Evolutionary conservation across 1,140 invertebrate species (phyloP).

Genomic region (Branchinecta lindahli): DNA sequence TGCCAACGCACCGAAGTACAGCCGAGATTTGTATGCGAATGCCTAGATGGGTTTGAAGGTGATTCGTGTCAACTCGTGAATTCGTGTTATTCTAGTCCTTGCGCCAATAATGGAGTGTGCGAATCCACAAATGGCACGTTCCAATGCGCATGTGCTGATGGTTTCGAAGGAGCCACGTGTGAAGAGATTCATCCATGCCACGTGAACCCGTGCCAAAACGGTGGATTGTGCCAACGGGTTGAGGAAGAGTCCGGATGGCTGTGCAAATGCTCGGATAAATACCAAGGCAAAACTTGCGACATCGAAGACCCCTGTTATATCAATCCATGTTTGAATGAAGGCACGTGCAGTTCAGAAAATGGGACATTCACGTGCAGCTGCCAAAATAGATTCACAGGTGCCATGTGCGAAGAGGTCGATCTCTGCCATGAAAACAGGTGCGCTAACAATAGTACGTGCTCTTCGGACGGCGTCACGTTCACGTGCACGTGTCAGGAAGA

Average conservation of each 20-base stretch:
- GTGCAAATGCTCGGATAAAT: not conserved
- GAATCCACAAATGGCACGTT: slow-evolving; percentile 28
- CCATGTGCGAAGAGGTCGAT: not conserved
- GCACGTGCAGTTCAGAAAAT: slow-evolving; percentile 30
- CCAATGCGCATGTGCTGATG: slow-evolving; percentile 25
- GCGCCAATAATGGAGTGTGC: slow-evolving; percentile 32
- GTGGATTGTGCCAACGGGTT: slow-evolving; percentile 30
- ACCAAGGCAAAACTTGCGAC: not conserved
- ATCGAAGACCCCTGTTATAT: slow-evolving; percentile 23
- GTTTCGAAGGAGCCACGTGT: slow-evolving; percentile 26
- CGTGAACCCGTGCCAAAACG: slow-evolving; percentile 32
- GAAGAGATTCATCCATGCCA: slow-evolving; percentile 27
- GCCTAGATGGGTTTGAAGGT: slow-evolving; percentile 24
- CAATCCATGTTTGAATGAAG: slow-evolving; percentile 33
- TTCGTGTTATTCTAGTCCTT: slow-evolving; percentile 25
- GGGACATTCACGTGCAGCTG: slow-evolving; percentile 28
- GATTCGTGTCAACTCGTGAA: slow-evolving; percentile 20
- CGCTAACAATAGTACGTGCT: not conserved
- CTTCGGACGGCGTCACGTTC: not conserved
- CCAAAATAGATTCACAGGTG: not conserved
- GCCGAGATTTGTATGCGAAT: slow-evolving; percentile 15
- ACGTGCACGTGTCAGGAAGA: not conserved
- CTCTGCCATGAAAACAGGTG: not conserved
- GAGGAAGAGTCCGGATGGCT: not conserved
- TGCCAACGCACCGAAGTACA: slow-evolving; percentile 24